Conservation (phyloP, 2,888 invertebrate genomes). For the Protodeltote pygarga region DNA sequence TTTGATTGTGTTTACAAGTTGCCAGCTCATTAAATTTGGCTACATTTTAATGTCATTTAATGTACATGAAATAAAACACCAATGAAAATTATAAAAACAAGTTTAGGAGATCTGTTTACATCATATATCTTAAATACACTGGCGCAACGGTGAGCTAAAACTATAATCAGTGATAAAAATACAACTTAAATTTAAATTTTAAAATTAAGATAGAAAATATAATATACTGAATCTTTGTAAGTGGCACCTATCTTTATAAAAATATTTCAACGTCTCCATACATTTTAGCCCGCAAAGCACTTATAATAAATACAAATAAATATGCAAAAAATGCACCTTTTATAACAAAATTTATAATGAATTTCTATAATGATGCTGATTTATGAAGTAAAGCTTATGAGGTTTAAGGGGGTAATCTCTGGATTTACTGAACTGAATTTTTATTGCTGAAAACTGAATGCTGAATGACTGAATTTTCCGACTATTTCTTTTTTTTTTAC, state of each 20-base stretch:
- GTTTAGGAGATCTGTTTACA: constrained; percentile 32
- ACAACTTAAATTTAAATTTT: not conserved
- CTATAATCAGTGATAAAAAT: constrained; percentile 7
- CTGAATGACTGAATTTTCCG: too few relatives aligned
- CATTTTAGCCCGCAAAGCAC: not conserved
- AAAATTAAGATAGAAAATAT: constrained; percentile 10
- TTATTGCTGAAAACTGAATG: too few relatives aligned
- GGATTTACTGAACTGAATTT: too few relatives aligned
- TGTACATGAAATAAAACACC: constrained; percentile 15
- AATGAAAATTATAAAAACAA: constrained; percentile 10
- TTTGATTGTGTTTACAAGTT: too few relatives aligned
- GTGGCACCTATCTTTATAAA: not conserved
- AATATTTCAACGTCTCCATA: not conserved
- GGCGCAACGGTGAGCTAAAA: constrained; percentile 1
- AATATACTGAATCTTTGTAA: not conserved
- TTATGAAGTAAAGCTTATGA: too few relatives aligned
- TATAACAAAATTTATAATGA: not conserved
- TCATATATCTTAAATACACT: constrained; percentile 15
- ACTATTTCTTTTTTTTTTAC: too few relatives aligned
- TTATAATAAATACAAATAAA: not conserved
- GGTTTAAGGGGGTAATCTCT: too few relatives aligned
- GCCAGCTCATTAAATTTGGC: not conserved
- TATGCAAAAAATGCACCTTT: too few relatives aligned
- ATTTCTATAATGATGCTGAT: constrained; percentile 1
- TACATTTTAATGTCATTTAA: not conserved